Base-by-base conservation (phyloP, 2,797 vertebrate species). In the Arctocebus calabarensis region DNA sequence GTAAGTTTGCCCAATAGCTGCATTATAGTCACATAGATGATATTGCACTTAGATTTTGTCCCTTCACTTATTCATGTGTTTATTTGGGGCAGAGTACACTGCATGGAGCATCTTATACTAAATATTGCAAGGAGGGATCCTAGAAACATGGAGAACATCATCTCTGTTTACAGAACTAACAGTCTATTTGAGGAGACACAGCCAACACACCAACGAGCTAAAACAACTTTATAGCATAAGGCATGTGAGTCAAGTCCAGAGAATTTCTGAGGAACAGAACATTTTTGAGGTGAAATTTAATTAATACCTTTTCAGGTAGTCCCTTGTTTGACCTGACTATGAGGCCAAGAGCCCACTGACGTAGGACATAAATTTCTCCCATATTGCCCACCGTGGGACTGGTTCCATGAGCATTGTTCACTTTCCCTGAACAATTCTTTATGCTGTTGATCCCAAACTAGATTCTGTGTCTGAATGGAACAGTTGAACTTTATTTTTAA, bases 261-360 rank as follows among this genome's bases (percentile, higher is more conserved):
- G 55, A 86, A 29, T 73, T 55, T 90, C 19, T 34, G 12, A n/a
- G 55, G 5, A 84, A 25, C 11, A 32, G 8, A 10, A 40, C 17
- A 68, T 40, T 89, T 89, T 74, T 70, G 1, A 59, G 20, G 32
- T 70, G 14, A 89, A 37, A 92, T 85, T 55, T 92, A 94, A 85
- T 70, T 37, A 79, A 74, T 74, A 22, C 48, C 20, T 94, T 88
- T 74, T 73, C n/a, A 19, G 23, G 27, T 32, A 70, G 40, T 34
- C 9, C 16, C 14, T 43, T 70, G 7, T 73, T 16, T 48, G 32
- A 79, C 29, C 29, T 48, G 16, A n/a, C 43, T 37, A 25, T 61
- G 45, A 77, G 37, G 64, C 66, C 55, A 32, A 23, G 19, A 74
- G 25, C 71, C 52, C 22, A n/a, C 32, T 13, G 14, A 29, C 25